These are phyloP conservation scores for Phyllotreta cruciferae DNA, from an alignment of 2,888 invertebrate species.

Conservation along the genomic window DNA sequence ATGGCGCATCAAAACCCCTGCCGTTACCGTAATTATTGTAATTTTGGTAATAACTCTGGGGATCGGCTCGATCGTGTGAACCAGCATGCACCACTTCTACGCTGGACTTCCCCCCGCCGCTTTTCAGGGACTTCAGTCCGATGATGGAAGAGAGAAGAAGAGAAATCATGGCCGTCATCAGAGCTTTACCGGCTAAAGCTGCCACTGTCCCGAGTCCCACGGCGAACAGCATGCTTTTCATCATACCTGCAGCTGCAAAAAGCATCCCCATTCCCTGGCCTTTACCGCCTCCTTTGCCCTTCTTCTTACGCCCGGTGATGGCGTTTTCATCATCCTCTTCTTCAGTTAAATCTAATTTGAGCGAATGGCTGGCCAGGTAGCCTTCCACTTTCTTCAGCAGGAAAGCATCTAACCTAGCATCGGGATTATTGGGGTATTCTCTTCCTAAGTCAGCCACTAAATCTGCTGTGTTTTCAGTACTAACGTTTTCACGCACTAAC, in stretches of 20 bases:
- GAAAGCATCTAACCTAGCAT: constrained; percentile 75
- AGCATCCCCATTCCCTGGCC: constrained; percentile 52
- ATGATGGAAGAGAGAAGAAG: constrained; percentile 75
- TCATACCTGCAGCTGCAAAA: constrained; percentile 62
- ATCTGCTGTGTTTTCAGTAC: constrained; percentile 65
- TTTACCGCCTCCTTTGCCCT: constrained; percentile 52
- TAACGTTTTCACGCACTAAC: constrained; percentile 68
- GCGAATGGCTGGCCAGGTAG: constrained; percentile 73
- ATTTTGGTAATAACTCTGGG: too few species aligned
- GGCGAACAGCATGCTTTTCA: constrained; percentile 74
- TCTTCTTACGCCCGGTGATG: constrained; percentile 33
- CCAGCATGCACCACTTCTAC: constrained; percentile 81
- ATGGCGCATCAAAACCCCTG: too few species aligned
- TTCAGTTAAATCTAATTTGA: constrained; percentile 64
- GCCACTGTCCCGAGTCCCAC: constrained; percentile 75
- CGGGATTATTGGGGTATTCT: constrained; percentile 74
- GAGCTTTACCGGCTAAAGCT: constrained; percentile 77
- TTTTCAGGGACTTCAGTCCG: constrained; percentile 72
- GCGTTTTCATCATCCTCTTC: constrained; percentile 48
- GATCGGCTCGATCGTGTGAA: constrained; percentile 59
- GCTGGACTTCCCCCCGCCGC: constrained; percentile 72
- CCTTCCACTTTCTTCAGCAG: constrained; percentile 71
- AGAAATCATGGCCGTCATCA: constrained; percentile 80
- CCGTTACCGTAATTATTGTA: too few species aligned
- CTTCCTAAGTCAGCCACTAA: constrained; percentile 75